A percentile compares a stretch with the other conserved stretches of the same genome.
Conservation (phyloP, 1,140 invertebrate species). For the Harlomillsia oculata region DNA sequence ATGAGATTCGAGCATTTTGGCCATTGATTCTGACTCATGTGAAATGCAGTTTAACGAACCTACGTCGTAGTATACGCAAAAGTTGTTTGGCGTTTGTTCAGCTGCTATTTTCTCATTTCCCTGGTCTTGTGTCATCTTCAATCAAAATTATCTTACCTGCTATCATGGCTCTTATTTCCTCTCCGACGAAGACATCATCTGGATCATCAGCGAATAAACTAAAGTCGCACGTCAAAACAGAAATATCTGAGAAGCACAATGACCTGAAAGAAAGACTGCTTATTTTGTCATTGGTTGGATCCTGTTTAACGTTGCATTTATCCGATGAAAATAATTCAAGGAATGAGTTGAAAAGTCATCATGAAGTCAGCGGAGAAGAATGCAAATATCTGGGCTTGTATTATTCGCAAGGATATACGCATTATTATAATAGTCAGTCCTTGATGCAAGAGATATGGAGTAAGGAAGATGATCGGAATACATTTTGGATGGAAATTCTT, state of each 20-base stretch:
- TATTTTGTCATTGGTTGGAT: constrained; percentile 16
- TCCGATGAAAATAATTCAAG: background rate
- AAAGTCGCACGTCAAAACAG: constrained; percentile 27
- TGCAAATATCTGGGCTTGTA: background rate
- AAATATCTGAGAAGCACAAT: constrained; percentile 24
- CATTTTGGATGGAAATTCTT: constrained; percentile 9
- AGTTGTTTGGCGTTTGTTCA: constrained; percentile 22
- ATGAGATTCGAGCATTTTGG: constrained; percentile 33
- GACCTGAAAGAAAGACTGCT: constrained; percentile 14
- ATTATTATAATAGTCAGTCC: background rate
- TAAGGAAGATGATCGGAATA: background rate
- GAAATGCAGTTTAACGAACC: constrained; percentile 29
- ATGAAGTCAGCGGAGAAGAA: background rate
- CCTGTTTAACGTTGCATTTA: constrained; percentile 15
- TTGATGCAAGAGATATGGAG: too few relatives aligned
- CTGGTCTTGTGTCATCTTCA: constrained; percentile 19
- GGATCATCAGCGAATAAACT: background rate
- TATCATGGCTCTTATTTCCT: constrained; percentile 23
- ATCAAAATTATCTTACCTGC: constrained; percentile 20
- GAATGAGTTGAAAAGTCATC: too few relatives aligned
- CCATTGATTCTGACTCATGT: constrained; percentile 25
- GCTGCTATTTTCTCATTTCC: constrained; percentile 22
- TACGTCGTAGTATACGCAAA: constrained; percentile 19
- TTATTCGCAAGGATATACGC: constrained; percentile 11
- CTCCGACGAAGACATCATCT: background rate